These are phyloP conservation scores for Leptatherina wallacei DNA, from an alignment of 2,797 vertebrate species.

Conservation along the genomic window DNA sequence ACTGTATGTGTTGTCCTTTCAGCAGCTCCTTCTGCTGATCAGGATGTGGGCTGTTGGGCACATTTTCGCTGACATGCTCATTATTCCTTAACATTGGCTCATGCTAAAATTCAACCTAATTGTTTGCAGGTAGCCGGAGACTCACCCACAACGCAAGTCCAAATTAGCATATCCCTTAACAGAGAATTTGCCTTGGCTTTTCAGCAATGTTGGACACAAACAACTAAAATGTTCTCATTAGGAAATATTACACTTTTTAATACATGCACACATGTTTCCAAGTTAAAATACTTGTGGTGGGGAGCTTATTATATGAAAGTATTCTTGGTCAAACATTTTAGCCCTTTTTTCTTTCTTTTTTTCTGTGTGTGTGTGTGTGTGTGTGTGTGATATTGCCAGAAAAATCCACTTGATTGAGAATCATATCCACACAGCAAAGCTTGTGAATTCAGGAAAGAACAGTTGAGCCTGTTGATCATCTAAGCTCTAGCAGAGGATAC, in stretches of 20 bases:
- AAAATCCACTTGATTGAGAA: conserved; percentile 7
- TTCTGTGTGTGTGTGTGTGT: too few species aligned
- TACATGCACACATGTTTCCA: background rate
- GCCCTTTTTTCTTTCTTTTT: too few species aligned
- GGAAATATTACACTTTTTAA: conserved; percentile 7
- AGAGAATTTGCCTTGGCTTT: conserved; percentile 28
- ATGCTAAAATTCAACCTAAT: conserved; percentile 64
- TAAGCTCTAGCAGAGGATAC: conserved; percentile 32
- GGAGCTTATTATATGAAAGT: conserved; percentile 1
- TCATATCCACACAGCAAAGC: conserved; percentile 5
- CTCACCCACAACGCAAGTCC: conserved; percentile 35
- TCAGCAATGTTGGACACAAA: conserved; percentile 5
- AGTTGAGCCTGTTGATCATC: conserved; percentile 47
- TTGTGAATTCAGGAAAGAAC: conserved; percentile 16
- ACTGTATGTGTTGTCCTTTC: conserved; percentile 63
- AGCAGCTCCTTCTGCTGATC: conserved; percentile 61
- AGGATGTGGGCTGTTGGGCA: conserved; percentile 68
- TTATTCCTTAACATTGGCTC: conserved; percentile 70
- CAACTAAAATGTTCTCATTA: conserved; percentile 35
- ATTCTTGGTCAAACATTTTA: conserved; percentile 5
- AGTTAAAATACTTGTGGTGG: background rate
- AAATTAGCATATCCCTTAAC: conserved; percentile 37
- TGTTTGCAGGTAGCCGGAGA: conserved; percentile 56
- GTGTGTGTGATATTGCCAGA: too few species aligned
- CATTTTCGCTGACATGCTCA: conserved; percentile 76